Conservation (phyloP, 2,888 invertebrate species). For the Apotomis turbidana region DNA sequence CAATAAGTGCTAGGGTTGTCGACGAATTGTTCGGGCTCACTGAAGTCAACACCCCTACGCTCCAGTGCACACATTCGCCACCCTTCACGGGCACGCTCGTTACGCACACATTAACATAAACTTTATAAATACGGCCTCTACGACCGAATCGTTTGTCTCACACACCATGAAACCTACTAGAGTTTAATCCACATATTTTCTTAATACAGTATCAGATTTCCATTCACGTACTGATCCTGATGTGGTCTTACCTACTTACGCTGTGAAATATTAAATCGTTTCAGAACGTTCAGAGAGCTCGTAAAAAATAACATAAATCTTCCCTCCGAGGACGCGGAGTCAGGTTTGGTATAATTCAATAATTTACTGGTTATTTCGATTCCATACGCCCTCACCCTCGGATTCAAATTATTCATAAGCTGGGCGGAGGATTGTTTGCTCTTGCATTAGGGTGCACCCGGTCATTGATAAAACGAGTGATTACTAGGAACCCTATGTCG, state of each 20-base stretch:
- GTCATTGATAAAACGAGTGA: conserved; percentile 39
- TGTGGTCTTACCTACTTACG: conserved; percentile 38
- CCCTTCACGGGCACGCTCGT: conserved; percentile 66
- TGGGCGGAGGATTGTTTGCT: conserved; percentile 69
- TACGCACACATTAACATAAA: conserved; percentile 46
- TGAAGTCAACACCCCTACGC: conserved; percentile 69
- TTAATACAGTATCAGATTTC: conserved; percentile 33
- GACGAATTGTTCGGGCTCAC: conserved; percentile 64
- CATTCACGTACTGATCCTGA: conserved; percentile 28
- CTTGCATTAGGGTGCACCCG: conserved; percentile 64
- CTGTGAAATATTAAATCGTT: conserved; percentile 40
- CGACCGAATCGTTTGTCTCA: conserved; percentile 25
- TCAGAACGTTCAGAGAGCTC: conserved; percentile 32
- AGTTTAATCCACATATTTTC: conserved; percentile 27
- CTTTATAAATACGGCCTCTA: conserved; percentile 36
- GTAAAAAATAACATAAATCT: conserved; percentile 42
- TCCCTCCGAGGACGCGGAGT: conserved; percentile 50
- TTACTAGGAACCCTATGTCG: conserved; percentile 22
- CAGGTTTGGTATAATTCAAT: conserved; percentile 77
- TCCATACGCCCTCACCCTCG: conserved; percentile 64
- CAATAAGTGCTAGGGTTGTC: conserved; percentile 60
- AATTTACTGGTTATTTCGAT: conserved; percentile 77
- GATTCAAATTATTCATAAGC: conserved; percentile 78
- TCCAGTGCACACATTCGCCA: conserved; percentile 55
- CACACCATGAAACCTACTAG: conserved; percentile 32